Evolutionary conservation across 1,140 invertebrate species (phyloP).

Genomic region (Diabrotica undecimpunctata): DNA sequence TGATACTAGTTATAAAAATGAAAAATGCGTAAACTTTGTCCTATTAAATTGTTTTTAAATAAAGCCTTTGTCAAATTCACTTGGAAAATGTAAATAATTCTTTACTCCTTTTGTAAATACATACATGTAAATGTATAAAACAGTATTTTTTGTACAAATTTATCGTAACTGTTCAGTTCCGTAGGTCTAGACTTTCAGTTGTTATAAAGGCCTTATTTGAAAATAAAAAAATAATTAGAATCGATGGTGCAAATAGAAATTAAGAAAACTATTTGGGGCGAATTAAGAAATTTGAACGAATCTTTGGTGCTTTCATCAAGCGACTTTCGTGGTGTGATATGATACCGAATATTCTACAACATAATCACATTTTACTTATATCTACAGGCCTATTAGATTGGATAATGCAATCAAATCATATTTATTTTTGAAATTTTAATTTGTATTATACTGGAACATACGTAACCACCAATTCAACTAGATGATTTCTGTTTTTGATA

Average conservation of each 20-base stretch:
- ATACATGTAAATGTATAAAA: constrained; percentile 25
- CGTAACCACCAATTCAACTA: too few species aligned
- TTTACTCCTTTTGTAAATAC: constrained; percentile 27
- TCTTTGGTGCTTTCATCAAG: too few species aligned
- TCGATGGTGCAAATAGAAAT: constrained; percentile 38
- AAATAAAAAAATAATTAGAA: constrained; percentile 29
- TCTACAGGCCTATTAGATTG: too few species aligned
- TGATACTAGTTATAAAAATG: too few species aligned
- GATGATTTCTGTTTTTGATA: too few species aligned
- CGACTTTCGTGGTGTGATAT: too few species aligned
- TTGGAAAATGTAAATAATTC: constrained; percentile 30
- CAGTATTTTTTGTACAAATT: constrained; percentile 37
- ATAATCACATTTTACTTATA: too few species aligned
- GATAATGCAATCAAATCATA: too few species aligned
- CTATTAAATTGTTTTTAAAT: constrained; percentile 22
- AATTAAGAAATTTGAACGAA: constrained; percentile 17
- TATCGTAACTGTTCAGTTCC: constrained; percentile 32
- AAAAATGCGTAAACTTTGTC: too few species aligned
- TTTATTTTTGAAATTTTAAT: too few species aligned
- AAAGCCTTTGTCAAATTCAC: constrained; percentile 13
- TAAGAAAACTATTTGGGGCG: constrained; percentile 13
- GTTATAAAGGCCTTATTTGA: constrained; percentile 30
- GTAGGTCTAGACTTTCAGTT: constrained; percentile 27
- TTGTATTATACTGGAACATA: too few species aligned
- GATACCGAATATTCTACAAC: too few species aligned